Conservation (phyloP, 1,140 invertebrate genomes). For the Lasioglossum albipes region DNA sequence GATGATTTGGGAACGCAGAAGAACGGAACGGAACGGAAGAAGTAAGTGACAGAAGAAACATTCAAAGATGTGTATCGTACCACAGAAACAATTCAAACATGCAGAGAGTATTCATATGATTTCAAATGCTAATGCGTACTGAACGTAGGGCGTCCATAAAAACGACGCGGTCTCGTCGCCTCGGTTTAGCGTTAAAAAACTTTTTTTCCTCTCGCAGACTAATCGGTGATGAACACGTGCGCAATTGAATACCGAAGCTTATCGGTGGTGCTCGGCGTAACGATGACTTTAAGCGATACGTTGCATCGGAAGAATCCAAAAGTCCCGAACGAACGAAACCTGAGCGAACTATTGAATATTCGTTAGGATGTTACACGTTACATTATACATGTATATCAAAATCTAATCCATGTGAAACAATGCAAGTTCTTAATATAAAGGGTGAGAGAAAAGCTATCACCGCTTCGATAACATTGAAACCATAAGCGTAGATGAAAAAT, state of each 20-base stretch:
- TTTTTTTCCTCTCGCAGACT: not conserved
- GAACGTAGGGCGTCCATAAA: not conserved
- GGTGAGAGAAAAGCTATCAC: no score
- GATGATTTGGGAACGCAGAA: not conserved
- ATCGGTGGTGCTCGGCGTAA: not conserved
- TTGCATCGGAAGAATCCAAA: slow-evolving; percentile 11
- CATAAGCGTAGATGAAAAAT: no score
- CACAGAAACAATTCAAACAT: not conserved
- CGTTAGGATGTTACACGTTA: no score
- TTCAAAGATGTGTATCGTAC: not conserved
- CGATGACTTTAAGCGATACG: not conserved
- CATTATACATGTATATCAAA: no score
- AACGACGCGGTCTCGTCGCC: not conserved
- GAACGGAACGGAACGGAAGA: not conserved
- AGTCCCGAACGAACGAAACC: not conserved
- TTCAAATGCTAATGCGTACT: not conserved
- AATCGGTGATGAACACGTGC: slow-evolving; percentile 1
- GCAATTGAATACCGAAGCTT: not conserved
- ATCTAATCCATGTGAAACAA: no score
- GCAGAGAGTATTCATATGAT: slow-evolving; percentile 8
- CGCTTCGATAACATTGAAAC: not conserved
- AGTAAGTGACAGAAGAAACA: not conserved
- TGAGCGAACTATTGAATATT: not conserved
- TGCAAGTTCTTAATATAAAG: no score
- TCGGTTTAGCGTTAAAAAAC: not conserved